Evolutionary conservation across 2,797 vertebrate species (phyloP).

Genomic region (Sebastes elongatus): DNA sequence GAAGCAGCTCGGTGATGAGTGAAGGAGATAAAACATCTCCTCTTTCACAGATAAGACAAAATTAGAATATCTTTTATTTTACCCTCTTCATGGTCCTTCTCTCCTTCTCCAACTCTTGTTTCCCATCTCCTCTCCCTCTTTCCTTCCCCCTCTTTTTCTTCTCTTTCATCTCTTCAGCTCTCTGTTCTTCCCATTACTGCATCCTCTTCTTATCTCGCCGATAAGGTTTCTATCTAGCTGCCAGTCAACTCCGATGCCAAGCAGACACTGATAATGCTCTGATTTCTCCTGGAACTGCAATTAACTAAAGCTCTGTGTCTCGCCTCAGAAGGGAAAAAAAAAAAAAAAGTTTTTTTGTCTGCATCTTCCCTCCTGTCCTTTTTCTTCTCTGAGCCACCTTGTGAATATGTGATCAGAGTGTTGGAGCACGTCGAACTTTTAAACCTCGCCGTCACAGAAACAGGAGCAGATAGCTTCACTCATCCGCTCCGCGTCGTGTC

Average conservation of each 20-base stretch:
- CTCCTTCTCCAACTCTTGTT: neutral
- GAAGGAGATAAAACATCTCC: conserved; percentile 39
- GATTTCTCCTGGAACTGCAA: conserved; percentile 62
- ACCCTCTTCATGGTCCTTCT: neutral
- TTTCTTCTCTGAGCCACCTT: conserved; percentile 34
- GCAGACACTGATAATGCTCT: conserved; percentile 57
- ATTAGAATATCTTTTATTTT: conserved; percentile 42
- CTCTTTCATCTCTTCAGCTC: conserved; percentile 24
- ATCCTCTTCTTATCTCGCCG: conserved; percentile 51
- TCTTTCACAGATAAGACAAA: conserved; percentile 40
- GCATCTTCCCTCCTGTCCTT: conserved; percentile 14
- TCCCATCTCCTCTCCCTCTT: neutral
- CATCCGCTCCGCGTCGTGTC: conserved; percentile 16
- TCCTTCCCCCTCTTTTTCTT: conserved; percentile 2
- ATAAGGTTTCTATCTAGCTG: conserved; percentile 64
- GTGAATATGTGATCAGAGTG: conserved; percentile 52
- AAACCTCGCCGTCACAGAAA: conserved; percentile 8
- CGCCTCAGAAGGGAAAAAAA: neutral
- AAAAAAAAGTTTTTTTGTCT: neutral
- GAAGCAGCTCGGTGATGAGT: conserved; percentile 19
- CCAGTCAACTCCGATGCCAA: conserved; percentile 62
- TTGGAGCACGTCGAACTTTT: conserved; percentile 15
- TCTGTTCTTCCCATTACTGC: conserved; percentile 28
- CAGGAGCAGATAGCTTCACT: conserved; percentile 9
- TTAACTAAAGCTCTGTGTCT: conserved; percentile 57